These are phyloP conservation scores for Chamaedrilus cognettii DNA, from an alignment of 2,888 invertebrate species.

Conservation along the genomic window DNA sequence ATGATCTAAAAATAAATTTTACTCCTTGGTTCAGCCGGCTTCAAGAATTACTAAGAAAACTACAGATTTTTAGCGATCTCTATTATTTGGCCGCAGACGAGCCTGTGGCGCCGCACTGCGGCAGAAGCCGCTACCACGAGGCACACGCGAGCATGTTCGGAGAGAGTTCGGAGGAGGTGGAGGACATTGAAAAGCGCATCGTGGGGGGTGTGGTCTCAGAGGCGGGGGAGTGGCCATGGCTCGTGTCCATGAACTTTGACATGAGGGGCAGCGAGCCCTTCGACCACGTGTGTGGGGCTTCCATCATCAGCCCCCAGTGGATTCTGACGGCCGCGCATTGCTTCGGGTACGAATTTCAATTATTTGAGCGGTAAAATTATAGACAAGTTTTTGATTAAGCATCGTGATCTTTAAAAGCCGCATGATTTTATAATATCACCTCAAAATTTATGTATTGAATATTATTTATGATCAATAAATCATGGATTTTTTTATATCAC, in stretches of 20 bases:
- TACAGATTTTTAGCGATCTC: too few species aligned
- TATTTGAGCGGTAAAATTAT: conserved; percentile 23
- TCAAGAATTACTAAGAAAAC: too few species aligned
- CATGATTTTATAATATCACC: too few species aligned
- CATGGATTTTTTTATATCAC: too few species aligned
- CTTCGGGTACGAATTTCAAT: conserved; percentile 42
- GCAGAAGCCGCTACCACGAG: background rate
- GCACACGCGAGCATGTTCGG: background rate
- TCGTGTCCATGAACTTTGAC: conserved; percentile 47
- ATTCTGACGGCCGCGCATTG: conserved; percentile 59
- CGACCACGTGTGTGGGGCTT: conserved; percentile 55
- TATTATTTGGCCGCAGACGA: background rate
- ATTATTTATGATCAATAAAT: too few species aligned
- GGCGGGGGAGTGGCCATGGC: conserved; percentile 58
- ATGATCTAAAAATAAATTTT: too few species aligned
- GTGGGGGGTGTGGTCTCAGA: conserved; percentile 53
- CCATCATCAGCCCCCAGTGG: conserved; percentile 53
- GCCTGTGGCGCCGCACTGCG: background rate
- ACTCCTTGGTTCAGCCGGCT: too few species aligned
- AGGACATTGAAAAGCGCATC: conserved; percentile 45
- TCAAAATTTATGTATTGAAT: too few species aligned
- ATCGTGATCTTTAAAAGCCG: too few species aligned
- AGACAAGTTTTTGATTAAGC: too few species aligned
- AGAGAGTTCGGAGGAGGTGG: background rate
- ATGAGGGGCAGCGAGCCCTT: conserved; percentile 39